Percentiles rank a stretch among this genome's conserved stretches.
Conservation (phyloP, 2,888 invertebrate genomes). For the Oligia strigilis region DNA sequence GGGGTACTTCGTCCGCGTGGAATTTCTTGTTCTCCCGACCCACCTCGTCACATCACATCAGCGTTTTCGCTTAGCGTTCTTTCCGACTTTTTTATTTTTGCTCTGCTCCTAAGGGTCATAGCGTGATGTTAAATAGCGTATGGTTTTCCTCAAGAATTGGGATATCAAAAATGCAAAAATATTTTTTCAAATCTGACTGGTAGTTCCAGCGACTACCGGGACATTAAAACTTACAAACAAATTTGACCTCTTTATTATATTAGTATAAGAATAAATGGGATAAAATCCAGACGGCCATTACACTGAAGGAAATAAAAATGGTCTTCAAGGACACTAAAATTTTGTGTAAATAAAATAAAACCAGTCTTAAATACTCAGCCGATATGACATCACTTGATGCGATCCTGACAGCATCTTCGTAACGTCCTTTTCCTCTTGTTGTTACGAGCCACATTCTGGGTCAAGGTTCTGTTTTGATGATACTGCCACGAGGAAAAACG, state of each 20-base stretch:
- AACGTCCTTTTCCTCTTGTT: conserved; percentile 79
- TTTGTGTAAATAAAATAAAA: conserved; percentile 56
- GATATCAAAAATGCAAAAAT: background rate
- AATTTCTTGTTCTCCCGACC: background rate
- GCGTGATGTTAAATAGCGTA: too few species aligned
- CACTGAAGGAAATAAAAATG: conserved; percentile 20
- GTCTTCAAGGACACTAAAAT: conserved; percentile 40
- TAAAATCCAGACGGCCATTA: background rate
- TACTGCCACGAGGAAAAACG: conserved; percentile 76
- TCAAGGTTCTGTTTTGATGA: conserved; percentile 87
- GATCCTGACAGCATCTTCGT: conserved; percentile 62
- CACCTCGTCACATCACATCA: too few species aligned
- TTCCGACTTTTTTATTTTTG: too few species aligned
- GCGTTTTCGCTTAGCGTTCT: background rate
- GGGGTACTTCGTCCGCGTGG: background rate
- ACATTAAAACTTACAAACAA: background rate
- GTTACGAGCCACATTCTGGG: conserved; percentile 78
- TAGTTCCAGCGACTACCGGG: background rate
- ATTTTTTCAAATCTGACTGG: background rate
- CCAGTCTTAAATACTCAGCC: conserved; percentile 60
- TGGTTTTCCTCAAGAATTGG: background rate
- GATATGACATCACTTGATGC: conserved; percentile 65
- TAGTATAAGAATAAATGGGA: background rate
- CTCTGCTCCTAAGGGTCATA: too few species aligned
- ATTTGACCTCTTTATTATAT: background rate